phyloP scores from a whole-genome alignment of 2,888 invertebrate genomes.

The Trichopria drosophilae region DNA sequence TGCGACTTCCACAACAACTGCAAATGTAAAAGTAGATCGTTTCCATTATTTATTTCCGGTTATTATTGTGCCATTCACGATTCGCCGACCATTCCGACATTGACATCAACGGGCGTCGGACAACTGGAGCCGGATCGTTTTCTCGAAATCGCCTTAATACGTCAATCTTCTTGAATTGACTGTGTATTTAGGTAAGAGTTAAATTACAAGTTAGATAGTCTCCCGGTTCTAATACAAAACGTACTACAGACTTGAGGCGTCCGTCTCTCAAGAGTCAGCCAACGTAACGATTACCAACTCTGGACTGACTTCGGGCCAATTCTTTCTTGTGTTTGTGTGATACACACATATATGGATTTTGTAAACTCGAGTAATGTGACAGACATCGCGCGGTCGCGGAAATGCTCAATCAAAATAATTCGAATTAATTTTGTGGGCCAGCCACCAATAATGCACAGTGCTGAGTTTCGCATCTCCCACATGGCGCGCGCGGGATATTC shows the following conservation, averaged over 20 bases:
- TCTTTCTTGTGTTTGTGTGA: too few species aligned
- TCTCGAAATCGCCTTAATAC: conserved; percentile 22
- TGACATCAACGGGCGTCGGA: too few species aligned
- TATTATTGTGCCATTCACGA: too few species aligned
- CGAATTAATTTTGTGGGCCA: conserved; percentile 42
- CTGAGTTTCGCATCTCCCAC: conserved; percentile 16
- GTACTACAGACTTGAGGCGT: conserved; percentile 17
- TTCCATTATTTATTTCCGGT: too few species aligned
- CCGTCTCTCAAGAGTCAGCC: conserved; percentile 40
- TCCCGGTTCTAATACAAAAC: too few species aligned
- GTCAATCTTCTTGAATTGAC: conserved; percentile 25
- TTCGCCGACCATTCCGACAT: too few species aligned
- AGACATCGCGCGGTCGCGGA: conserved; percentile 38
- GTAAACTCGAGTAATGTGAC: conserved; percentile 37
- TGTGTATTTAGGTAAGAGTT: conserved; percentile 16
- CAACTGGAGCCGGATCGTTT: too few species aligned
- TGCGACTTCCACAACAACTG: too few species aligned
- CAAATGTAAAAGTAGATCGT: too few species aligned
- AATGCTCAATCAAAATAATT: conserved; percentile 49
- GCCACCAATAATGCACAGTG: too few species aligned
- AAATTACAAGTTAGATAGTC: conserved; percentile 16
- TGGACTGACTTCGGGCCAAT: too few species aligned
- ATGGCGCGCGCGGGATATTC: conserved; percentile 9
- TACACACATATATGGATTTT: too few species aligned
- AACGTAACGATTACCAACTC: conserved; percentile 29